Conservation (phyloP, 1,140 invertebrate species). For the Gonioctena quinquepunctata region DNA sequence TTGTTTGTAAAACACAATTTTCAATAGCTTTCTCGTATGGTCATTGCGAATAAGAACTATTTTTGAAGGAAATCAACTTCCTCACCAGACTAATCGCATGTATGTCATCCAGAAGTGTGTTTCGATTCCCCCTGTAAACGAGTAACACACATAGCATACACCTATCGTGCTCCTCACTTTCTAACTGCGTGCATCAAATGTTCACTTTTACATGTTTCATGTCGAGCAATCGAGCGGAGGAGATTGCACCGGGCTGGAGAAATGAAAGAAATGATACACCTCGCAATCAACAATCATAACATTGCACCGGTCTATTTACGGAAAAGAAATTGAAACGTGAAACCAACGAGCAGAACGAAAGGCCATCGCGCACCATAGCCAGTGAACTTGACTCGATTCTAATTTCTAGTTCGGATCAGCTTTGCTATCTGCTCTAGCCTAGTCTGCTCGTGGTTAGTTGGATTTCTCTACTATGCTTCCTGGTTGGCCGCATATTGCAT, state of each 20-base stretch:
- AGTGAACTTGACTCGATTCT: not conserved
- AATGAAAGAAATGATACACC: not conserved
- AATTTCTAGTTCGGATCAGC: not conserved
- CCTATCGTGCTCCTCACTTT: not conserved
- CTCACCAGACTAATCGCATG: too few relatives aligned
- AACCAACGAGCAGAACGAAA: not conserved
- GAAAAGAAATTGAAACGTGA: not conserved
- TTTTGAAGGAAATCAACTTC: too few relatives aligned
- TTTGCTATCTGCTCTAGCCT: not conserved
- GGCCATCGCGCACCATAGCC: not conserved
- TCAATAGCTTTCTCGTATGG: too few relatives aligned
- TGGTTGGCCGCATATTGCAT: not conserved
- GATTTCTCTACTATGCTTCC: not conserved
- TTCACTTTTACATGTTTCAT: not conserved
- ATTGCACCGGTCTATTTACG: not conserved
- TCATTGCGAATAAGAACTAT: too few relatives aligned
- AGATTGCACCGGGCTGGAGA: not conserved
- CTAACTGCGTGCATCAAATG: not conserved
- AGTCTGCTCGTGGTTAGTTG: not conserved
- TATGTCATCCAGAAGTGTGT: too few relatives aligned
- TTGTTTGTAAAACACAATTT: too few relatives aligned
- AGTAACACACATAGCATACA: not conserved
- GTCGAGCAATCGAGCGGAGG: not conserved
- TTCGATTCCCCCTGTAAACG: too few relatives aligned
- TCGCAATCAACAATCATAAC: not conserved